These are phyloP conservation scores for Drosophila tsacasi DNA, from an alignment of 1,140 invertebrate species.

Conservation along the genomic window DNA sequence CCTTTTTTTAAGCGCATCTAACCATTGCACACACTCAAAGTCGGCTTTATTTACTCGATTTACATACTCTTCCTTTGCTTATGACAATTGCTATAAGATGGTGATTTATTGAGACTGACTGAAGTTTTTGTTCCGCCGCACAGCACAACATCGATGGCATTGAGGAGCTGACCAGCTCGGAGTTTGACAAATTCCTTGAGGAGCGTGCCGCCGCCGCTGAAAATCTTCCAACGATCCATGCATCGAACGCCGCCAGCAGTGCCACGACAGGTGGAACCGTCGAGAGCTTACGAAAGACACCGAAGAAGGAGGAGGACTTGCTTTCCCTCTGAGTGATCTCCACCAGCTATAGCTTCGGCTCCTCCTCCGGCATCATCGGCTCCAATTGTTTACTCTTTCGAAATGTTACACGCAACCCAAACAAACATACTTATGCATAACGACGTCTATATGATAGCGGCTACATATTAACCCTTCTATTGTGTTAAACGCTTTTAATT, in stretches of 20 bases:
- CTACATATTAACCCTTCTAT: slow-evolving; percentile 57
- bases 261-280: slow-evolving; percentile 44
- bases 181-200: slow-evolving; percentile 96
- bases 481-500: slow-evolving; percentile 68
- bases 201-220: slow-evolving; percentile 94
- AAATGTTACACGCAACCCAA: slow-evolving; percentile 70
- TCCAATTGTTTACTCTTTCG: slow-evolving; percentile 73
- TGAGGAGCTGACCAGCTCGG: slow-evolving; percentile 93
- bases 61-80: slow-evolving; percentile 45
- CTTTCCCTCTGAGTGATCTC: slow-evolving; percentile 75
- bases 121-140: neutral
- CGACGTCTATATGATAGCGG: slow-evolving; percentile 62
- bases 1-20: slow-evolving; percentile 27
- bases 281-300: slow-evolving; percentile 78
- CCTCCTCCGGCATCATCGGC: slow-evolving; percentile 29
- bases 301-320: slow-evolving; percentile 82
- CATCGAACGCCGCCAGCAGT: slow-evolving; percentile 69
- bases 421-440: slow-evolving; percentile 69
- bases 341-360: neutral
- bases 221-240: slow-evolving; percentile 86
- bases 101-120: slow-evolving; percentile 15
- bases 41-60: slow-evolving; percentile 54
- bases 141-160: slow-evolving; percentile 83
- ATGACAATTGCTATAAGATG: neutral
- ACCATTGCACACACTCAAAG: slow-evolving; percentile 25